Conservation (phyloP, 1,140 invertebrate genomes). For the Marisa cornuarietis region DNA sequence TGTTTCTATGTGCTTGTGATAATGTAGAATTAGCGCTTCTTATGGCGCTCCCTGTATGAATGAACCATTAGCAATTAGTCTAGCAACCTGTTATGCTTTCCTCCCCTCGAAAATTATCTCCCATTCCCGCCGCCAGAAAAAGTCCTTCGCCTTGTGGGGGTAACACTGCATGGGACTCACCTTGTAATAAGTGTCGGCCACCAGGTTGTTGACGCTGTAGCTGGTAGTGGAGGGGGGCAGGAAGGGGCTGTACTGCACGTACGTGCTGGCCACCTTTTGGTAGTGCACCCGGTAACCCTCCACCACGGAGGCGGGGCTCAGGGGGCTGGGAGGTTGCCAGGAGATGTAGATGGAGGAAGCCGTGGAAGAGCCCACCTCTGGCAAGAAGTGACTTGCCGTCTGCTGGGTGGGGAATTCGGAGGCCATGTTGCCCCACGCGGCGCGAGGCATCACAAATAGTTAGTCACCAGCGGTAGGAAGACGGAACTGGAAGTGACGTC, state of each 20-base stretch:
- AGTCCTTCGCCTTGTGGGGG: neutral
- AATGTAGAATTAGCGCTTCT: neutral
- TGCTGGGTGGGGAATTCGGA: conserved; percentile 7
- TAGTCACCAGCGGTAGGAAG: no score
- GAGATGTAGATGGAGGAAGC: conserved; percentile 49
- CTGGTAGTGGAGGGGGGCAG: conserved; percentile 29
- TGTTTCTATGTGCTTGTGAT: neutral
- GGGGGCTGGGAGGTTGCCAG: conserved; percentile 33
- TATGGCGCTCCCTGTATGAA: neutral
- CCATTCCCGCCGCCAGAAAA: neutral
- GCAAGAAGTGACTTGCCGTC: conserved; percentile 1
- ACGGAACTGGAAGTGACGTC: no score
- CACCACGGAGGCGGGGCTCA: neutral
- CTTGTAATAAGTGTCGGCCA: conserved; percentile 60
- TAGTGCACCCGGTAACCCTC: conserved; percentile 40
- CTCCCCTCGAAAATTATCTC: neutral
- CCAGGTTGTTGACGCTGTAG: conserved; percentile 54
- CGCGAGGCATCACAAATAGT: neutral
- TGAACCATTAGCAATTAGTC: neutral
- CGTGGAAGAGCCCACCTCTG: conserved; percentile 40
- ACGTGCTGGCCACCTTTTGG: conserved; percentile 51
- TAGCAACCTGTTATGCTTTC: neutral
- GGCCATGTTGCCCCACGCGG: conserved; percentile 16
- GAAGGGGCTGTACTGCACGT: conserved; percentile 52
- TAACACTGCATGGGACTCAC: neutral